phyloP scores from a whole-genome alignment of 1,140 invertebrate genomes.

The Brachionus calyciflorus region DNA sequence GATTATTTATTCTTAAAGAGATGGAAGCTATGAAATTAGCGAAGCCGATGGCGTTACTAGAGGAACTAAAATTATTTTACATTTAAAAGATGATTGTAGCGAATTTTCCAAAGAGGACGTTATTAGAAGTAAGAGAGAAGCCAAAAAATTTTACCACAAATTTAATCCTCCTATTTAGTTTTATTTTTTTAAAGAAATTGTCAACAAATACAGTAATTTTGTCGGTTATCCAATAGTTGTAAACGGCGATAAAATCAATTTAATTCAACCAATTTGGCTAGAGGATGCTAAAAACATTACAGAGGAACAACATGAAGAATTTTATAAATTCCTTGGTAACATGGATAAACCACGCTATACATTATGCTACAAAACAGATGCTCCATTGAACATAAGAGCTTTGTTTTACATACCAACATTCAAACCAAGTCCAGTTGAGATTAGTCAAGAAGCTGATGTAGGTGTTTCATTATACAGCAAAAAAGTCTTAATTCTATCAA shows the following conservation, averaged over 20 bases:
- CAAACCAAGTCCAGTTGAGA: slow-evolving; percentile 76
- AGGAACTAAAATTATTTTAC: slow-evolving; percentile 88
- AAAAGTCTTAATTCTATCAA: slow-evolving; percentile 82
- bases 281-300: slow-evolving; percentile 83
- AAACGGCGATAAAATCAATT: slow-evolving; percentile 81
- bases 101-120: slow-evolving; percentile 83
- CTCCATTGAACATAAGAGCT: slow-evolving; percentile 82
- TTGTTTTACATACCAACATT: slow-evolving; percentile 88
- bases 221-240: slow-evolving; percentile 85
- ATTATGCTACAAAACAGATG: slow-evolving; percentile 71
- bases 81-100: slow-evolving; percentile 77
- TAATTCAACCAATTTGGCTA: slow-evolving; percentile 85
- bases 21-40: slow-evolving; percentile 82
- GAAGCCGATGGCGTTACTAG: slow-evolving; percentile 75
- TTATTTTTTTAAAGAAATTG: slow-evolving; percentile 68
- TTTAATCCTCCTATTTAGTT: no score
- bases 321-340: slow-evolving; percentile 77
- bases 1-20: slow-evolving; percentile 63
- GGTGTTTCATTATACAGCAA: slow-evolving; percentile 84
- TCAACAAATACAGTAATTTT: slow-evolving; percentile 95
- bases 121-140: slow-evolving; percentile 73
- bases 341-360: slow-evolving; percentile 72
- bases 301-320: slow-evolving; percentile 80
- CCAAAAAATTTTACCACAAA: no score
- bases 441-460: slow-evolving; percentile 73